Conservation (phyloP, 1,140 invertebrate species). For the Penaeus vannamei region DNA sequence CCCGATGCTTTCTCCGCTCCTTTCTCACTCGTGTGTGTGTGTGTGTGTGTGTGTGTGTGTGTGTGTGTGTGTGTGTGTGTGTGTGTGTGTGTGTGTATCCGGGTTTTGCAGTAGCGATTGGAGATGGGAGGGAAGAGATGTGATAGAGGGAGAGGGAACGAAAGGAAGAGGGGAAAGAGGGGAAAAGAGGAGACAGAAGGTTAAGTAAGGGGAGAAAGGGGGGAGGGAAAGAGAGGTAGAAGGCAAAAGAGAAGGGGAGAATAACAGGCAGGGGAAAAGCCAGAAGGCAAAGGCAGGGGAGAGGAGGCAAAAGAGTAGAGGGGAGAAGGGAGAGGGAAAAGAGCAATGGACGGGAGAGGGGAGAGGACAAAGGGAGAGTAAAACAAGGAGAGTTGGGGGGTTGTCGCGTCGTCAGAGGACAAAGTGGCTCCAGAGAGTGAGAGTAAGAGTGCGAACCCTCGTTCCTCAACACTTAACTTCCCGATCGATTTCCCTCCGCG, state of each 20-base stretch:
- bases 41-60: too few relatives aligned
- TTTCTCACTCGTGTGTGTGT: neutral
- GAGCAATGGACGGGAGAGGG: neutral
- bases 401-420: too few relatives aligned
- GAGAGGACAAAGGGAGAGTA: neutral
- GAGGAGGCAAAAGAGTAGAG: conserved; percentile 48
- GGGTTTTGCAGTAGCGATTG: too few relatives aligned
- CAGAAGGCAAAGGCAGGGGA: conserved; percentile 26
- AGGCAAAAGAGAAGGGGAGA: neutral
- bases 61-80: neutral
- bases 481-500: too few relatives aligned
- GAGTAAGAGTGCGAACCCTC: too few relatives aligned
- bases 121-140: too few relatives aligned
- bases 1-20: neutral
- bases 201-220: neutral
- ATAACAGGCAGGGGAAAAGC: neutral
- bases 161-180: too few relatives aligned
- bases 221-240: neutral
- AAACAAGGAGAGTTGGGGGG: neutral
- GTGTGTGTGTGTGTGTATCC: neutral
- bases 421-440: too few relatives aligned
- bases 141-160: neutral
- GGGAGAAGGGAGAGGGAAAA: conserved; percentile 35
- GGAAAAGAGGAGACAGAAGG: neutral
- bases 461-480: too few relatives aligned